Evolutionary conservation across 2,113 vertebrate genomes (phyloP), one percentile per base, ranked within the genome.

Genomic region (Anhinga rufa): DNA sequence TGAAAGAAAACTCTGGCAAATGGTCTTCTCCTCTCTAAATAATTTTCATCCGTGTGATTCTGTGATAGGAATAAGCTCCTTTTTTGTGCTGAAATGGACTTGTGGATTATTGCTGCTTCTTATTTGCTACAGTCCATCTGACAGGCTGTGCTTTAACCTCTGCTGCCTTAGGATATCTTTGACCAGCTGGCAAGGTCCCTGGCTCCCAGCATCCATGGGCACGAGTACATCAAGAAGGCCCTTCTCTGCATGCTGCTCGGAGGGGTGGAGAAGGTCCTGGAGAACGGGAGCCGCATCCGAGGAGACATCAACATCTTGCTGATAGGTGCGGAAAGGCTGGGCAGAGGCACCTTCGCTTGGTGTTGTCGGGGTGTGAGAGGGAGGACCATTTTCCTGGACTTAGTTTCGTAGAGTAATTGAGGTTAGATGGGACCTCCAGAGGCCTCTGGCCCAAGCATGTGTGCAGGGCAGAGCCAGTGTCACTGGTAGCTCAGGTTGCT

Each of bases 241-340:
- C 98, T 99, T 90, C 98, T 99, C 26, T 99, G 99, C 95, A 98
- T 99, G 99, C 97, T 99, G 62, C 98, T 99, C 5, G 99, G 99
- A 25, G 99, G 99, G 0, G 99, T 99, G 91, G 99, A 99, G 97
- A 99, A 99, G 94, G 96, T 99, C 38, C 98, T 99, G 65, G 99
- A 99, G 48, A 99, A 99, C 0, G 99, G 99, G 60, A 99, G 98
- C 7, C 99, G 99, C 62, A 99, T 99, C 95, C 98, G 99, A 96
- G 99, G 99, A 88, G 99, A 99, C 97, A 99, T 99, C 97, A 99
- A 99, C 78, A 95, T 99, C 86, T 98, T 99, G 88, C 98, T 99
- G 16, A 99, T 99, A 91, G 99, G 99, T 99, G 44, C 68, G 60
- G 44, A 44, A 54, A 21, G 44, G 54, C 55, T 17, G 40, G 69